Conservation (phyloP, 2,113 vertebrate species). For the Cairina moschata region DNA sequence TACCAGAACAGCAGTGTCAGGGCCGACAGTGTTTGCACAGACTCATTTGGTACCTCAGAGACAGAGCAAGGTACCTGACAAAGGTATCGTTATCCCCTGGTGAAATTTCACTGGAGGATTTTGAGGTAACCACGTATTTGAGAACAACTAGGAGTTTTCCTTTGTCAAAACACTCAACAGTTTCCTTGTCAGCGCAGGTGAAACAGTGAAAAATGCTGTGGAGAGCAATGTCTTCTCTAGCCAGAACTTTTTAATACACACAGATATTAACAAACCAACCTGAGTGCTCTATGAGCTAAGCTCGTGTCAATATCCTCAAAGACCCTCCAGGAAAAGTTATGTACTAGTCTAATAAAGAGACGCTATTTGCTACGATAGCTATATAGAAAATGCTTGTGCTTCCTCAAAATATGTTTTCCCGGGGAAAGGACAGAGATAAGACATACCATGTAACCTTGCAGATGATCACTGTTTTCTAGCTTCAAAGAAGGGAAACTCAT, state of each 20-base stretch:
- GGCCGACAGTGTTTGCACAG: neutral
- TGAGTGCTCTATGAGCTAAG: neutral
- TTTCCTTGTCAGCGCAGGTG: neutral
- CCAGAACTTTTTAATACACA: neutral
- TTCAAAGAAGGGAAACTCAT: slow-evolving; percentile 56
- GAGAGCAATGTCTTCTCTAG: neutral
- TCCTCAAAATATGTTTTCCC: slow-evolving; percentile 41
- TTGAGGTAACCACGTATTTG: neutral
- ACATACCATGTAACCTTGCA: slow-evolving; percentile 1
- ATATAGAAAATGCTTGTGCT: slow-evolving; percentile 15
- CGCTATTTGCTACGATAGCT: neutral
- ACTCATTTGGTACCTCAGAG: neutral
- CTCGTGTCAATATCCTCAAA: neutral
- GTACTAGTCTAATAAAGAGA: neutral
- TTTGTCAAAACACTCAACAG: neutral
- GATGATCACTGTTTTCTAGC: slow-evolving; percentile 59
- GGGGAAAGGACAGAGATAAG: neutral
- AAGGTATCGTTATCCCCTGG: neutral
- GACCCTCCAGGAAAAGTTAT: neutral
- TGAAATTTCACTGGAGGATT: neutral
- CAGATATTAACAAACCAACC: neutral
- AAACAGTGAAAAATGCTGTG: neutral
- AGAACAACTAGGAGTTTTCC: neutral
- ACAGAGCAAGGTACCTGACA: neutral
- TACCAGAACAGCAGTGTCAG: neutral